Percentiles rank a stretch among this genome's conserved stretches.
These are phyloP conservation scores for Meganola albula DNA, from an alignment of 2,888 invertebrate genomes.

Conservation along the genomic window DNA sequence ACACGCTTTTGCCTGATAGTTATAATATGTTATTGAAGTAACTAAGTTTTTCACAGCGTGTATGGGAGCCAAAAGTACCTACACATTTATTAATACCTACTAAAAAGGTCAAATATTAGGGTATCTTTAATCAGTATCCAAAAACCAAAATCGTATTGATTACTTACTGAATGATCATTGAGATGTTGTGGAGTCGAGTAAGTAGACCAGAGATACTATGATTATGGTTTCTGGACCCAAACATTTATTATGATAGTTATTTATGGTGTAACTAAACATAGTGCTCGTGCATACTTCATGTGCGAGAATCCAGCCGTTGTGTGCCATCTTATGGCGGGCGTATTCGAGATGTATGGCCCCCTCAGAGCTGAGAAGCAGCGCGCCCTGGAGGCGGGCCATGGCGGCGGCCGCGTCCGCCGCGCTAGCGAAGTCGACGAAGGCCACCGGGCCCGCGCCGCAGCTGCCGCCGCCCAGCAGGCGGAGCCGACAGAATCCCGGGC, in stretches of 20 bases:
- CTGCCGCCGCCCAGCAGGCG: constrained; percentile 93
- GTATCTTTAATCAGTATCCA: too few relatives aligned
- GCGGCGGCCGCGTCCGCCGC: constrained; percentile 94
- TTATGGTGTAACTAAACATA: constrained; percentile 23
- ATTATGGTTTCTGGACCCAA: constrained; percentile 10
- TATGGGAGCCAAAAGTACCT: constrained; percentile 18
- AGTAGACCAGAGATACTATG: neutral
- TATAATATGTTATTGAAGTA: too few relatives aligned
- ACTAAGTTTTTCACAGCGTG: too few relatives aligned
- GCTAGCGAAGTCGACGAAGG: constrained; percentile 98
- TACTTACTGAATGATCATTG: too few relatives aligned
- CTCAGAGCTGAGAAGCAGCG: constrained; percentile 96
- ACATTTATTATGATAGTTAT: constrained; percentile 8
- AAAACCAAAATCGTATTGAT: too few relatives aligned
- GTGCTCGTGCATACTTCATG: constrained; percentile 76
- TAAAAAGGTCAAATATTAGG: too few relatives aligned
- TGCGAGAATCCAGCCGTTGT: constrained; percentile 78
- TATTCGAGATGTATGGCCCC: constrained; percentile 99
- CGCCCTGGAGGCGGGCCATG: constrained; percentile 96
- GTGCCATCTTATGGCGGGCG: constrained; percentile 99
- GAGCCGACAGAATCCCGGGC: constrained; percentile 98
- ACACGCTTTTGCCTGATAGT: too few relatives aligned
- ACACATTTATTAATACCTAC: too few relatives aligned
- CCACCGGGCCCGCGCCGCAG: constrained; percentile 87
- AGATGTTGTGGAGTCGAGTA: too few relatives aligned